Evolutionary conservation across 2,113 vertebrate genomes (phyloP), one percentile per base, ranked within the genome.

Genomic region (Erythrocebus patas): DNA sequence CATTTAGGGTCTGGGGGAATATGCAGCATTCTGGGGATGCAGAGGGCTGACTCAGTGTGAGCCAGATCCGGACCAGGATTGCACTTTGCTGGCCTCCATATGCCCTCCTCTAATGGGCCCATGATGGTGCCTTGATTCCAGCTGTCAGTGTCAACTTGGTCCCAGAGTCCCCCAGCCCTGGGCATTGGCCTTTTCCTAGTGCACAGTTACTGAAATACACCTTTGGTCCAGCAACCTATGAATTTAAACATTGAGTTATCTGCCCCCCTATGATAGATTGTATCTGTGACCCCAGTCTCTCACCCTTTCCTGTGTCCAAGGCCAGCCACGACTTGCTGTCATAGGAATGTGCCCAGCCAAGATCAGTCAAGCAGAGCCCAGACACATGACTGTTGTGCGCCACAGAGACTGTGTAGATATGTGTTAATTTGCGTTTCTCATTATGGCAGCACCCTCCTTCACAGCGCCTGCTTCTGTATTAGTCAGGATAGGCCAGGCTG

Each of bases 301-400:
- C 30, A 1, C 22, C 52, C 22, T 3, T 4, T 3, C 50, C 61
- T 4, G 30, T 9, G 66, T 6, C 32, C 40, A 10, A 45, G 38
- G 27, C 38, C 6, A 22, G 12, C n/a, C n/a, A 22, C 2, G 43
- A 45, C 9, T 32, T 22, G 40, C 79, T 6, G 4, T 5, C 0
- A 2, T 3, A 23, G 27, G 45, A 10, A 11, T 1, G 2, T 5
- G 16, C 30, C 80, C 25, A 4, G 35, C 75, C 45, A 2, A 52
- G 76, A 2, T 48, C 23, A 25, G 70, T 4, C 45, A 0, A 12
- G 5, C 59, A 9, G 73, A 4, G 38, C n/a, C 70, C 82, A 4
- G 11, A 14, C 14, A 5, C 13, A 0, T 2, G 1, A 2, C 45
- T 0, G 3, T 6, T 20, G 0, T 1, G 11, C 0, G 0, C 52